These are phyloP conservation scores for Arenaria interpres DNA, from an alignment of 2,113 vertebrate species.

Conservation along the genomic window DNA sequence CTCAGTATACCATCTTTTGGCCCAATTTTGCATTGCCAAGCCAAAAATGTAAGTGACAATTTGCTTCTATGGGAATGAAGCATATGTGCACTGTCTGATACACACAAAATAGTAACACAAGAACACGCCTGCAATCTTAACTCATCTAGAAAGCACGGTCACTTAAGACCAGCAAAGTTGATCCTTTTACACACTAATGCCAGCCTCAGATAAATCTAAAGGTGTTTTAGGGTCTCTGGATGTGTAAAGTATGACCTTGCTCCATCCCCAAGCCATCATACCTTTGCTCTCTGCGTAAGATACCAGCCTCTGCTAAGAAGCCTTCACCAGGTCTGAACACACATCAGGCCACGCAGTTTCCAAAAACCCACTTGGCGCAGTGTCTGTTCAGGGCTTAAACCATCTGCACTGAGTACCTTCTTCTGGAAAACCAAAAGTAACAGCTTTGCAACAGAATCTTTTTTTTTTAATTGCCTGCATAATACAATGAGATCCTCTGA, in stretches of 20 bases:
- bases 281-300: neutral
- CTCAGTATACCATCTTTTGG: neutral
- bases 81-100: rapidly evolving
- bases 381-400: neutral
- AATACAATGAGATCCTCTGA: neutral
- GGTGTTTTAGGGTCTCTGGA: neutral
- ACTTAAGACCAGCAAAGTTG: neutral
- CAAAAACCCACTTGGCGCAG: neutral
- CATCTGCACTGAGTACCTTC: neutral
- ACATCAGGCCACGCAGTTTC: neutral
- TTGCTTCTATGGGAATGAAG: neutral
- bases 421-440: neutral
- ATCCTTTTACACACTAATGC: neutral
- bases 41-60: neutral
- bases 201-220: neutral
- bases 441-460: neutral
- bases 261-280: neutral
- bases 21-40: neutral
- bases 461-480: neutral
- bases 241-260: neutral
- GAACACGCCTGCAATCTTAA: neutral
- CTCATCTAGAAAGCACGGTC: neutral
- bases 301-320: neutral
- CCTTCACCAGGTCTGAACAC: neutral
- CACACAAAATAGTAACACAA: neutral